Evolutionary conservation across 37 sponge, comb jelly and placozoan genomes (phyloP).

Genomic region (Crambe crambe): DNA sequence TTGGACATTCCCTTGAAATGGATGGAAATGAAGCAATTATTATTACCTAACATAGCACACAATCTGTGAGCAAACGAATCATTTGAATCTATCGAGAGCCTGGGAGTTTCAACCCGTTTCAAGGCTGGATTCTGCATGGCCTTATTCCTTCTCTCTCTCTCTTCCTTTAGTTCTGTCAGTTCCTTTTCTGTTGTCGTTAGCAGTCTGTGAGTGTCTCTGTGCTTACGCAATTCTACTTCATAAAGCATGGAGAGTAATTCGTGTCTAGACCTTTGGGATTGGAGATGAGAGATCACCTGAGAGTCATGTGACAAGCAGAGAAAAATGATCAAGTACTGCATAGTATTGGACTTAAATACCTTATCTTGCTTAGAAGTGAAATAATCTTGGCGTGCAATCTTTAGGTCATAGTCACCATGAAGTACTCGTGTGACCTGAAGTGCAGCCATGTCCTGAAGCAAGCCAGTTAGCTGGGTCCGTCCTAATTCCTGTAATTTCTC

Average conservation of each 20-base stretch:
- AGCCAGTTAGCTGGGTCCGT: slow-evolving; percentile 11
- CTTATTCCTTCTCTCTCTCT: slow-evolving; percentile 20
- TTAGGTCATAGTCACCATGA: slow-evolving; percentile 81
- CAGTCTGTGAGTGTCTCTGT: slow-evolving; percentile 61
- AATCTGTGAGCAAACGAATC: slow-evolving; percentile 23
- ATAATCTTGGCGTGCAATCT: slow-evolving; percentile 82
- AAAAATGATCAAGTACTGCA: not conserved
- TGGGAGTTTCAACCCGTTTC: not conserved
- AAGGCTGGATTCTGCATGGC: slow-evolving; percentile 34
- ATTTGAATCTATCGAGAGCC: slow-evolving; percentile 31
- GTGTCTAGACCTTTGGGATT: slow-evolving; percentile 42
- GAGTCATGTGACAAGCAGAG: not conserved
- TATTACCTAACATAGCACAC: slow-evolving; percentile 22
- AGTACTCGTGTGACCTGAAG: slow-evolving; percentile 52
- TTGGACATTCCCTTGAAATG: too few relatives aligned
- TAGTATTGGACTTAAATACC: slow-evolving; percentile 16
- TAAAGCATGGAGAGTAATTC: slow-evolving; percentile 64
- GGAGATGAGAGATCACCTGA: slow-evolving; percentile 55
- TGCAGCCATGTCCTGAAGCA: slow-evolving; percentile 54
- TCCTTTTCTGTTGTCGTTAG: slow-evolving; percentile 36
- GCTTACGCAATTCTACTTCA: slow-evolving; percentile 64
- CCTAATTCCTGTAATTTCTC: slow-evolving; percentile 11
- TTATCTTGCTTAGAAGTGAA: slow-evolving; percentile 75
- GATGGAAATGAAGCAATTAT: too few relatives aligned
- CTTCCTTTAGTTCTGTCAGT: slow-evolving; percentile 39